Evolutionary conservation across 2,797 vertebrate species (phyloP), one percentile per base, ranked within the genome.

Genomic region (Siniperca scherzeri): DNA sequence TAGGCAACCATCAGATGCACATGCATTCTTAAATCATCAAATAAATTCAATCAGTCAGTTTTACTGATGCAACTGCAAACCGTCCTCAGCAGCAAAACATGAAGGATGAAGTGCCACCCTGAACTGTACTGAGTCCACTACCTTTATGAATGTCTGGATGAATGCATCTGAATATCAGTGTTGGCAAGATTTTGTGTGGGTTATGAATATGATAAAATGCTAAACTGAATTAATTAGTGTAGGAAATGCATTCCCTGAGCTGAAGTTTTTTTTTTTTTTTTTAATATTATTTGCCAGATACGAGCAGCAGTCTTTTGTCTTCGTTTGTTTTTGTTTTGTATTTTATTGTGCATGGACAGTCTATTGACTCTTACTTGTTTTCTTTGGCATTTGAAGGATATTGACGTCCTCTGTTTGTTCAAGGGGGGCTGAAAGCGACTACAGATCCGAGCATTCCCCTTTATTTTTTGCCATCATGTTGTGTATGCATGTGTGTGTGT

Each of bases 331-430:
- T 60, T 68, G 62, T 33, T 9, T 83, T 62, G 62, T 78, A 52
- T 77, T 77, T 75, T 44, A 48, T 62, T 50, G 19, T 74, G 72
- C 69, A 55, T 73, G 50, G 30, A 33, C 52, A 72, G 64, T 64
- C 38, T 71, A 7, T 86, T 59, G 79, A 86, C 85, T 92, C 69
- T 11, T 21, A n/a, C 59, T 46, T 84, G 71, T 86, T 88, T 87
- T 85, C 70, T 89, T 84, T 89, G 83, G 75, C 72, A 67, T 90
- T 87, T 91, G 83, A 74, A 81, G 62, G 64, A 59, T 91, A 91
- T 89, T 65, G 85, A 92, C 73, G 50, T 78, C 69, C 44, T n/a
- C 55, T 70, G 86, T 87, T 68, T 84, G 78, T 90, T 86, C 78
- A 52, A 11, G 56, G 52, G 52, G 59, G 69, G 60, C 85, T 61